Conservation (phyloP, 1,140 invertebrate species). For the Bombus balteatus region DNA sequence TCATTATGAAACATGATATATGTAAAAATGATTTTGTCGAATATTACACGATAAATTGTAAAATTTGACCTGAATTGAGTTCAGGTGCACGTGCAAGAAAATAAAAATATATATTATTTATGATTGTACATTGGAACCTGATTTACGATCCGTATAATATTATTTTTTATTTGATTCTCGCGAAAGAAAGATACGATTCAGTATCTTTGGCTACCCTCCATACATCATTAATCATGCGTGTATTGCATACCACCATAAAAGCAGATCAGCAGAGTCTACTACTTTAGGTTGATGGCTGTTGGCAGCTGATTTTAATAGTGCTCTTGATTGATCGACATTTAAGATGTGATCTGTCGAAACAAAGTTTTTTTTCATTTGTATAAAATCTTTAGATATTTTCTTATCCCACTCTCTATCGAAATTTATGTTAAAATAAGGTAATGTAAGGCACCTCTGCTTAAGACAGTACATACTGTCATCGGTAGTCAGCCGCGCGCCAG, state of each 20-base stretch:
- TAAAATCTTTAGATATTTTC: not conserved
- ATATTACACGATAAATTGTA: conserved; percentile 15
- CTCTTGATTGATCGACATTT: conserved; percentile 26
- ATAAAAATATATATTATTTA: conserved; percentile 52
- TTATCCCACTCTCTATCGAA: too few species aligned
- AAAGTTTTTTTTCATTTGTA: not conserved
- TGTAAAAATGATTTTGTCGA: conserved; percentile 28
- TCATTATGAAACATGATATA: conserved; percentile 1
- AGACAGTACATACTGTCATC: not conserved
- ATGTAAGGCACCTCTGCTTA: not conserved
- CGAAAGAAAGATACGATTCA: not conserved
- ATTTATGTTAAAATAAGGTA: not conserved
- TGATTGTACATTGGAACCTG: conserved; percentile 10
- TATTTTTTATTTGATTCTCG: not conserved
- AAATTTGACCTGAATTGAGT: not conserved
- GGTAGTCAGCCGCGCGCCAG: not conserved
- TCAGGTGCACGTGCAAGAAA: conserved; percentile 1
- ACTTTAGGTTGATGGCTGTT: not conserved
- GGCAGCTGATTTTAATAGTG: conserved; percentile 24
- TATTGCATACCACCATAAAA: conserved; percentile 9
- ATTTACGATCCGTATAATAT: not conserved
- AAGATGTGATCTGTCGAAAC: not conserved
- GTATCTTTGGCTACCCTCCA: conserved; percentile 14
- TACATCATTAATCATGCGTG: conserved; percentile 21
- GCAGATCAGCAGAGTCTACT: conserved; percentile 10